Base-by-base conservation (phyloP, 2,888 invertebrate species). In the Sinohyriopsis cumingii region DNA sequence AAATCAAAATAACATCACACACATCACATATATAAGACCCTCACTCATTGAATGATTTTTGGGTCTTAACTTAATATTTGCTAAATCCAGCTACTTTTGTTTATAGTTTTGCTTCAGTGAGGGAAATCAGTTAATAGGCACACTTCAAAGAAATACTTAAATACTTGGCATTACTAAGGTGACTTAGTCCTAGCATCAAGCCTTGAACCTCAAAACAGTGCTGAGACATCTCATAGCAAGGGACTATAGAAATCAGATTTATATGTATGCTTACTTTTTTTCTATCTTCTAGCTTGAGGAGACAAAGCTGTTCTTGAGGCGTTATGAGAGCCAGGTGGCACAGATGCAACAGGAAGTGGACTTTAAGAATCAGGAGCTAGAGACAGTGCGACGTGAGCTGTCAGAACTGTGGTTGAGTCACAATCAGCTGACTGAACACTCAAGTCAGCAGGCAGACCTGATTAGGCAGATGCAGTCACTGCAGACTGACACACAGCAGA, bases 401-500 rank as follows among this genome's bases (percentile, higher is more conserved):
- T 76, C 83, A 20, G 88, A 87, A 54, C 74, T 88, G 45, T 89
- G 88, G 88, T 74, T 77, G 20, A 84, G 84, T 25, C 88, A 89
- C 75, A 81, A 83, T 61, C 87, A 88, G 78, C 75, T 87, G 22
- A 84, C 85, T 19, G 87, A 86, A 45, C 86, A 88, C 69, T 86
- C 88, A n/a, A 80, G 80, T 56, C 86, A 89, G 74, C 89, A 89
- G 71, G 87, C 88, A 0, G 86, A 86, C 62, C 78, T 89, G 59
- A 88, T 89, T 22, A 72, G 84, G 60, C 87, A 89, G 76, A 83
- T 89, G n/a, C 87, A 88, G 79, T 80, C 78, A 7, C 82, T 89
- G 25, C 88, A 89, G 73, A 82, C 86, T 53, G 89, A 89, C 69
- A 89, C 89, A 57, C 86, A 89, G 78, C 86, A 83, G 83, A 85